These are phyloP conservation scores for Linyphia triangularis DNA, from an alignment of 2,888 invertebrate genomes.

Conservation along the genomic window DNA sequence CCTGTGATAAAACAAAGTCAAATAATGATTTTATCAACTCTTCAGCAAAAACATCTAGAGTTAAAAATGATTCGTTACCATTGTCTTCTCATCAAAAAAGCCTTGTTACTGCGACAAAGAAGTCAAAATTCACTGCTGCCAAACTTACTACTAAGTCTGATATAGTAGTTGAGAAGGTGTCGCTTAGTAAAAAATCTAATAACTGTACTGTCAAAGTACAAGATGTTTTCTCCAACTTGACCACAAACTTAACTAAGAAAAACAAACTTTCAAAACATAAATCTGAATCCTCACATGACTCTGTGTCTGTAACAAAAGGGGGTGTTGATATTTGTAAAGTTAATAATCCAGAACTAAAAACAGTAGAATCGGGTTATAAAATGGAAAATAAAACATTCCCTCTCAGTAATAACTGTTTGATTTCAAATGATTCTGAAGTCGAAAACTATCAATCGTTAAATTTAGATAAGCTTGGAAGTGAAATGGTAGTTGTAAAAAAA, in stretches of 20 bases:
- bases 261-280: no score
- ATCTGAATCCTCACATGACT: background rate
- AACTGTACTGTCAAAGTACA: no score
- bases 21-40: background rate
- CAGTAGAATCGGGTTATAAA: no score
- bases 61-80: background rate
- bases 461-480: constrained; percentile 50
- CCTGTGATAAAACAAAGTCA: background rate
- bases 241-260: background rate
- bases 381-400: no score
- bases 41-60: background rate
- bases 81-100: background rate
- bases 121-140: background rate
- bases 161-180: background rate
- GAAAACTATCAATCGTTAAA: background rate
- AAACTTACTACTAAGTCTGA: background rate
- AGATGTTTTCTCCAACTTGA: background rate
- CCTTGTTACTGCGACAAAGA: background rate
- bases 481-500: constrained; percentile 32
- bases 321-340: no score
- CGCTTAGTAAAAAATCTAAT: background rate
- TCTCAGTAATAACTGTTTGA: no score
- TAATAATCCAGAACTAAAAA: no score
- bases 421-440: background rate
- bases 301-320: no score